Conservation (phyloP, 2,888 invertebrate species). For the Patella caerulea region DNA sequence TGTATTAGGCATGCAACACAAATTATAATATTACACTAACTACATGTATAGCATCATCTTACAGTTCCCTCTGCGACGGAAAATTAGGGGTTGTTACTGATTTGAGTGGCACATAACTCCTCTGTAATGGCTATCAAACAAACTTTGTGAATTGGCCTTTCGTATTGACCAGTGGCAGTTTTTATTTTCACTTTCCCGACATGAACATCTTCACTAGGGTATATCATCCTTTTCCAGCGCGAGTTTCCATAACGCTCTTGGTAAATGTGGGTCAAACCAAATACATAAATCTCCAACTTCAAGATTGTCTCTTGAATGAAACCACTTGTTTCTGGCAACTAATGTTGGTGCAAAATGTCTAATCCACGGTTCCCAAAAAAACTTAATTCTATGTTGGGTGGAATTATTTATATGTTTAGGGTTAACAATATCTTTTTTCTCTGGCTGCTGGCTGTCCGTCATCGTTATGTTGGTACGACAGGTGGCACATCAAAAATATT, state of each 20-base stretch:
- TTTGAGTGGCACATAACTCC: not conserved
- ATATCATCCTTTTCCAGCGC: not conserved
- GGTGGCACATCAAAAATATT: not conserved
- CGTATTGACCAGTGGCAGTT: not conserved
- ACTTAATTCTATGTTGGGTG: not conserved
- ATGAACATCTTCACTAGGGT: not conserved
- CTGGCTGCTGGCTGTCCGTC: not conserved
- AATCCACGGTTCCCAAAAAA: not conserved
- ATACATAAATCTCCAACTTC: not conserved
- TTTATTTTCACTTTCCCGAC: not conserved
- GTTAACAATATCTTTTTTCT: not conserved
- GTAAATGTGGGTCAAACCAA: not conserved
- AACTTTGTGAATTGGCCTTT: not conserved
- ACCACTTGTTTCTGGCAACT: not conserved
- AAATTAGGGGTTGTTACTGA: not conserved
- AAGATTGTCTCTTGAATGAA: not conserved
- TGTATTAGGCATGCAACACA: too few species aligned
- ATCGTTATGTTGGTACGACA: not conserved
- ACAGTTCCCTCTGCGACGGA: too few species aligned
- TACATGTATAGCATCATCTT: too few species aligned
- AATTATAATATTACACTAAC: too few species aligned
- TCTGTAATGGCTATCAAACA: not conserved
- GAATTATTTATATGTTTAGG: not conserved
- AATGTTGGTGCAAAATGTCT: not conserved
- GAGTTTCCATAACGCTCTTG: not conserved